Evolutionary conservation across 2,797 vertebrate genomes (phyloP).

Genomic region (Trachops cirrhosus): DNA sequence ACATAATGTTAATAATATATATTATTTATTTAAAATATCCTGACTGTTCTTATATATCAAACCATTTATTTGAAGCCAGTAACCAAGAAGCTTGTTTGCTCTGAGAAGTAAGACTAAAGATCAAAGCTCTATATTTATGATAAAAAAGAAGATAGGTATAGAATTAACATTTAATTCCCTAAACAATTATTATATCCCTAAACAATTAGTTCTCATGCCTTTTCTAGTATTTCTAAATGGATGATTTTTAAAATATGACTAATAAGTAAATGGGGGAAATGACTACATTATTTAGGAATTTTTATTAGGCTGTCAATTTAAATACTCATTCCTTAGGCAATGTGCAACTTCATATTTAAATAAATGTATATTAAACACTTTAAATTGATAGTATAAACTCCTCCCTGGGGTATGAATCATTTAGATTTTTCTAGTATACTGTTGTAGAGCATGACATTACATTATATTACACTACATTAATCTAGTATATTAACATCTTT

Average conservation of each 20-base stretch:
- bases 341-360: constrained; percentile 76
- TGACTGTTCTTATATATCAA: constrained; percentile 64
- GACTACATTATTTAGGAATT: constrained; percentile 73
- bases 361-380: constrained; percentile 79
- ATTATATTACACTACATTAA: constrained; percentile 37
- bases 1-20: constrained; percentile 20
- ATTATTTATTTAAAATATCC: constrained; percentile 75
- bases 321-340: constrained; percentile 76
- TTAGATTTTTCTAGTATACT: constrained; percentile 63
- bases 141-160: constrained; percentile 66
- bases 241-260: constrained; percentile 75
- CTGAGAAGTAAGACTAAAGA: constrained; percentile 31
- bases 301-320: constrained; percentile 79
- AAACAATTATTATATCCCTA: constrained; percentile 73
- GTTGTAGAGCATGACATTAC: constrained; percentile 40
- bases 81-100: constrained; percentile 20
- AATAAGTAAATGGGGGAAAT: constrained; percentile 60
- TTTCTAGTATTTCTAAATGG: constrained; percentile 72
- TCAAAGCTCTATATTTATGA: constrained; percentile 71
- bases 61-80: constrained; percentile 24
- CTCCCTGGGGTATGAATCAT: constrained; percentile 71
- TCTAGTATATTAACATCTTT: constrained; percentile 55
- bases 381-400: constrained; percentile 72
- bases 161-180: constrained; percentile 74
- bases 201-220: constrained; percentile 74